phyloP scores from a whole-genome alignment of 2,888 invertebrate species.

The Diachrysia chrysitis region DNA sequence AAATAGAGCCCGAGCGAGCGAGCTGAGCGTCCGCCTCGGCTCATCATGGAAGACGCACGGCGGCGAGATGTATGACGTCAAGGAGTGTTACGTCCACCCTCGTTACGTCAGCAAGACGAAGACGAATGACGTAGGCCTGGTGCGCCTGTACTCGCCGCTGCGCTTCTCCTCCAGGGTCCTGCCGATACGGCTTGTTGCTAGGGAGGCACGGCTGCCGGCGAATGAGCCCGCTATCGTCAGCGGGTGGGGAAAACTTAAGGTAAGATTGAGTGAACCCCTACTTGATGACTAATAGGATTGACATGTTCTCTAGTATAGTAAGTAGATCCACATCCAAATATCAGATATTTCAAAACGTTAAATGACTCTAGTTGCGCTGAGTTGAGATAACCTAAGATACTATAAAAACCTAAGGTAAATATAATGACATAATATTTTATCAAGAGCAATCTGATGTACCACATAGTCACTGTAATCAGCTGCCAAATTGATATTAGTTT shows the following conservation, averaged over 20 bases:
- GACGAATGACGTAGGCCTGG: constrained; percentile 83
- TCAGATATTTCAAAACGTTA: no score
- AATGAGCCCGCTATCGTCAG: constrained; percentile 79
- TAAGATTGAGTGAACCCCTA: constrained; percentile 33
- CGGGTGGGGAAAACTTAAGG: constrained; percentile 84
- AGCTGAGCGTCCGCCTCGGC: constrained; percentile 84
- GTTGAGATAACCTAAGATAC: no score
- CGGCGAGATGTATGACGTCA: constrained; percentile 85
- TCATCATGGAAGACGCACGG: constrained; percentile 86
- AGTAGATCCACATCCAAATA: no score
- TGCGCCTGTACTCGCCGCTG: constrained; percentile 79
- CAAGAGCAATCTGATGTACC: no score
- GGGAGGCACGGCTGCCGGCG: constrained; percentile 68
- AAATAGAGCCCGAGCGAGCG: constrained; percentile 74
- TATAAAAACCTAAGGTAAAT: no score
- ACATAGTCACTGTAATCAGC: no score
- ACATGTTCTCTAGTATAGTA: no score
- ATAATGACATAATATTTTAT: no score
- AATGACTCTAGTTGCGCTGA: no score
- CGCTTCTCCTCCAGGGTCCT: constrained; percentile 79
- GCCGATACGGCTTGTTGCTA: constrained; percentile 77
- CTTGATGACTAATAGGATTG: no score
- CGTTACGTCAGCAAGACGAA: constrained; percentile 82
- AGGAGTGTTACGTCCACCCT: constrained; percentile 80
- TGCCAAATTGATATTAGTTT: no score